Conservation (phyloP, 1,140 invertebrate species). For the Calliopsis andreniformis region DNA sequence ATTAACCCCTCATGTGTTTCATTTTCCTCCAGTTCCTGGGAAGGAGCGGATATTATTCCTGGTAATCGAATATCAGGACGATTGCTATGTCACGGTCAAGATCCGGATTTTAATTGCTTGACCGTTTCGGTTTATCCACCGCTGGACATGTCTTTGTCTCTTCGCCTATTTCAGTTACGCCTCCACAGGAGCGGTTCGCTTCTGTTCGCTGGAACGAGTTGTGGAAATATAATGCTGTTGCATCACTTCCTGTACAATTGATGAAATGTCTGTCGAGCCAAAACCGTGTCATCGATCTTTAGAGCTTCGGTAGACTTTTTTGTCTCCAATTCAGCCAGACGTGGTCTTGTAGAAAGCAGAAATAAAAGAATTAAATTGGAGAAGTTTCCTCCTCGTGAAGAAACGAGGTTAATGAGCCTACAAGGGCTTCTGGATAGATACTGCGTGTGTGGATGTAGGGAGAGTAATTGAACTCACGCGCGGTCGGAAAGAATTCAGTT, state of each 20-base stretch:
- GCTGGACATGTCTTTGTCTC: background rate
- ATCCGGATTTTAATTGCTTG: constrained; percentile 63
- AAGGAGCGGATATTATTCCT: constrained; percentile 29
- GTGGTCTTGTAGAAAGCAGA: background rate
- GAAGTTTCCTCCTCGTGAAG: no score
- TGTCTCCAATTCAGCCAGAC: no score
- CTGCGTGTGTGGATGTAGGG: no score
- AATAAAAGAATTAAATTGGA: background rate
- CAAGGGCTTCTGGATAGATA: no score
- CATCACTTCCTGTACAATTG: constrained; percentile 12
- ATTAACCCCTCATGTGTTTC: background rate
- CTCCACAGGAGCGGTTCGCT: background rate
- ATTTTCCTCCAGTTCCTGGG: constrained; percentile 3
- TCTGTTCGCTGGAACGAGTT: background rate
- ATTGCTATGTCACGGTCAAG: constrained; percentile 35
- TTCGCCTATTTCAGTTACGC: background rate
- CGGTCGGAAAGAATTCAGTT: no score
- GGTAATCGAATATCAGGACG: constrained; percentile 57
- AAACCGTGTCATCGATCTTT: background rate
- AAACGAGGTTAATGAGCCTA: no score
- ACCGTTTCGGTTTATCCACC: constrained; percentile 36
- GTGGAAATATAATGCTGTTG: background rate
- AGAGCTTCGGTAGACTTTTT: background rate
- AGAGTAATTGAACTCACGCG: no score
- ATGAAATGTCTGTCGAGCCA: background rate